phyloP scores from a whole-genome alignment of 2,797 vertebrate species.

The Semotilus atromaculatus region DNA sequence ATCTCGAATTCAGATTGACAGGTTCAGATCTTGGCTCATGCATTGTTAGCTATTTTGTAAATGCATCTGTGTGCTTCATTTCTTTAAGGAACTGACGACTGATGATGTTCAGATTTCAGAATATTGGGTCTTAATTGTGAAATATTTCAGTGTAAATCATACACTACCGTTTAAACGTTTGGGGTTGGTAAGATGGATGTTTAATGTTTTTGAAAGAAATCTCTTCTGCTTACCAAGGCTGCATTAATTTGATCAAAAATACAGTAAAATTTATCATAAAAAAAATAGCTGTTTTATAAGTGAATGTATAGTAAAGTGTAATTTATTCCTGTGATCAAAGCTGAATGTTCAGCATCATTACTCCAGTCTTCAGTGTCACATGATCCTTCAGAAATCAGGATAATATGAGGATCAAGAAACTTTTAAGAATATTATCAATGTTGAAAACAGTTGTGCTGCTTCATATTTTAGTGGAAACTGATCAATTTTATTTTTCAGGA shows the following conservation, averaged over 20 bases:
- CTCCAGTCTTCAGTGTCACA: slow-evolving; percentile 9
- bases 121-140: neutral
- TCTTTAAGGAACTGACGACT: neutral
- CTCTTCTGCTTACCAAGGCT: neutral
- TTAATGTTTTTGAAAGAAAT: neutral
- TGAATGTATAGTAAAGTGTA: fast-evolving
- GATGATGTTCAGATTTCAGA: neutral
- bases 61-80: neutral
- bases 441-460: neutral
- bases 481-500: neutral
- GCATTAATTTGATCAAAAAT: neutral
- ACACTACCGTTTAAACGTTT: neutral
- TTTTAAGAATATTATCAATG: neutral
- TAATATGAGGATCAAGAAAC: neutral
- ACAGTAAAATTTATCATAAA: no score
- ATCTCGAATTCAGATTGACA: neutral
- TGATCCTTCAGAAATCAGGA: neutral
- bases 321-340: neutral
- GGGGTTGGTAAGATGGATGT: neutral
- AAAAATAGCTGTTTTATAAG: no score
- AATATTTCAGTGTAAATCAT: neutral
- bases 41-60: neutral
- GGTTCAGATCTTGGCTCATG: neutral
- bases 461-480: neutral
- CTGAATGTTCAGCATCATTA: neutral